Base-by-base conservation (phyloP, 2,888 invertebrate genomes). In the Habrosyne pyritoides region DNA sequence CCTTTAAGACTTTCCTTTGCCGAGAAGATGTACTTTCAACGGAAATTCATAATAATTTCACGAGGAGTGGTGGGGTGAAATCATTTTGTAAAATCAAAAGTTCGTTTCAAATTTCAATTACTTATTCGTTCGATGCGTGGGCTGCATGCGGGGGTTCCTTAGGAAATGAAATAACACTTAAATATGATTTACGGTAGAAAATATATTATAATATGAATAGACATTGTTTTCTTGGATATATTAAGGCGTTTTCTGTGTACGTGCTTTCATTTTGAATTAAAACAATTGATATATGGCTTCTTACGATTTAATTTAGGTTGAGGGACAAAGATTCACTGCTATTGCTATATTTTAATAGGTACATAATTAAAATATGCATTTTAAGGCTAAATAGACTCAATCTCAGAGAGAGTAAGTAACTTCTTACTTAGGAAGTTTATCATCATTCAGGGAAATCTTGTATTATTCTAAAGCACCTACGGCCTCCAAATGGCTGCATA, bases 81-180 rank as follows among this genome's bases (percentile, higher is more conserved):
- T 83, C 81, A 85, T 88, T 86, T 77, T 79, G 80, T 84, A 84
- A 90, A 92, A 91, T 91, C 89, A 87, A 89, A 91, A 92, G 89
- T 91, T 91, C 84, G 83, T 88, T 89, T 87, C 84, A 84, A 86
- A 90, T 90, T 91, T 91, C 91, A 92, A 92, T 92, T 92, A 91
- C 87, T 90, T 89, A 87, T 87, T 90, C 89, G 89, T 84, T 81
- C 86, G 85, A 90, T 86, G 90, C 90, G 87, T 90, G 89, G 86
- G 86, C 87, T 83, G 85, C 83, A 83, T 83, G 79, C 81, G 79
- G 77, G 84, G 81, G 79, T 77, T 72, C 81, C 69, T 67, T 76
- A 89, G 92, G 92, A 92, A 92, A 92, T 92, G 91, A 91, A 92
- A 92, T 86, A 90, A 89, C 85, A 89, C 90, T 91, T 92, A 89